Conservation (phyloP, 2,888 invertebrate genomes). For the Peribatodes rhomboidaria region DNA sequence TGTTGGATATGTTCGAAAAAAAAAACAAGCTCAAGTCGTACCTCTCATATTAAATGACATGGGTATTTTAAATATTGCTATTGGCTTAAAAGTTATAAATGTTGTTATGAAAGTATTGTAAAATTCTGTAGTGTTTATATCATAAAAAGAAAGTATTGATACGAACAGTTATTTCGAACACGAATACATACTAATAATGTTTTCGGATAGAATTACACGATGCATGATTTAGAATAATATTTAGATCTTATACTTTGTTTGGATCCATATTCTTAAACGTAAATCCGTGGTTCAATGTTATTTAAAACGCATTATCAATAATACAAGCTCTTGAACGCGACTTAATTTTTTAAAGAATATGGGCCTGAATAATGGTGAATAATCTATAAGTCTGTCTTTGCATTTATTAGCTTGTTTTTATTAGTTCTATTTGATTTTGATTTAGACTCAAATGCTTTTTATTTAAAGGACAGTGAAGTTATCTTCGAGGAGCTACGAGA, state of each 20-base stretch:
- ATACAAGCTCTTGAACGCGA: too few relatives aligned
- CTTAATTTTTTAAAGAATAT: background rate
- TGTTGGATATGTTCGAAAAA: conserved; percentile 21
- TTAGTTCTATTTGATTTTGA: conserved; percentile 59
- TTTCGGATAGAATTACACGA: conserved; percentile 9
- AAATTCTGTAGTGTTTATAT: conserved; percentile 21
- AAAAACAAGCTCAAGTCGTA: conserved; percentile 29
- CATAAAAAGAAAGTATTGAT: background rate
- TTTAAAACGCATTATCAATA: too few relatives aligned
- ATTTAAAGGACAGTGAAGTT: conserved; percentile 85
- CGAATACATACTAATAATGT: background rate
- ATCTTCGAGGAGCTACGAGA: conserved; percentile 84
- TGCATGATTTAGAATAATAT: conserved; percentile 22
- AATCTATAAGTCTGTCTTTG: conserved; percentile 72
- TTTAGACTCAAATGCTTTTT: conserved; percentile 81
- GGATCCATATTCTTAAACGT: background rate
- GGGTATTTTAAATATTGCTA: conserved; percentile 24
- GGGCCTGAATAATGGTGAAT: background rate
- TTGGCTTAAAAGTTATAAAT: conserved; percentile 24
- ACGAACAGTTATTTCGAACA: conserved; percentile 3
- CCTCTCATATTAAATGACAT: conserved; percentile 38
- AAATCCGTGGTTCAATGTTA: background rate
- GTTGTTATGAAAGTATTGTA: conserved; percentile 8
- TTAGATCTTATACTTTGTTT: conserved; percentile 26
- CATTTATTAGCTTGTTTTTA: conserved; percentile 73